Evolutionary conservation across 2,888 invertebrate species (phyloP), one percentile per base, ranked within the genome.

Genomic region (Nebria salina): DNA sequence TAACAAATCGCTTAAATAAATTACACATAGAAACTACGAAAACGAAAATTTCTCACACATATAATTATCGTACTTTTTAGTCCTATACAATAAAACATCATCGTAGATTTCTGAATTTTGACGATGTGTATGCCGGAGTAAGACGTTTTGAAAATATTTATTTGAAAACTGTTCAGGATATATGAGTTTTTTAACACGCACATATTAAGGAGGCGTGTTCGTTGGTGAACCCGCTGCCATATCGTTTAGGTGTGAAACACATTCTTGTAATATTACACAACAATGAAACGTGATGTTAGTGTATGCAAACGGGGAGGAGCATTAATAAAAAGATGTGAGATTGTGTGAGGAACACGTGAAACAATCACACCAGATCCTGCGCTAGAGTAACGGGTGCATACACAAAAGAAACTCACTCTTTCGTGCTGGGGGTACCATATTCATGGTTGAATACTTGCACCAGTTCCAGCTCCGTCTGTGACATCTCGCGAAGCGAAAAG

Each of bases 331-430:
- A 54, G 54, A 54, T 54, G 54, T 54, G 54, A 8, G 54, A 54
- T 54, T 54, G 54, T 54, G 8, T 54, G 54, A 54, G 54, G 8
- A 34, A 34, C 34, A 8, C 11, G 54, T 13, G 54, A 54, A 54
- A 54, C 54, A 54, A 54, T 54, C 54, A 8, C 54, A 13, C 54
- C 54, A 54, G 54, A 54, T 2, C 54, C 11, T 54, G 54, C 54
- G 8, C 54, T 13, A 13, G 8, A 13, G 54, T 54, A 54, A 54
- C 54, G 54, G 54, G 11, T 54, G 54, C 54, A 54, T 4, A 54
- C 54, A 54, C 54, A 54, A 54, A 54, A 54, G 54, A 54, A 54
- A 54, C 54, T 54, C 54, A 54, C 54, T 54, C 54, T 54, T 54
- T 54, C 54, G 54, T 54, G 54, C 54, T 54, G 0, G 54, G 54